phyloP scores from a whole-genome alignment of 2,113 vertebrate species.

The Microtus pennsylvanicus region DNA sequence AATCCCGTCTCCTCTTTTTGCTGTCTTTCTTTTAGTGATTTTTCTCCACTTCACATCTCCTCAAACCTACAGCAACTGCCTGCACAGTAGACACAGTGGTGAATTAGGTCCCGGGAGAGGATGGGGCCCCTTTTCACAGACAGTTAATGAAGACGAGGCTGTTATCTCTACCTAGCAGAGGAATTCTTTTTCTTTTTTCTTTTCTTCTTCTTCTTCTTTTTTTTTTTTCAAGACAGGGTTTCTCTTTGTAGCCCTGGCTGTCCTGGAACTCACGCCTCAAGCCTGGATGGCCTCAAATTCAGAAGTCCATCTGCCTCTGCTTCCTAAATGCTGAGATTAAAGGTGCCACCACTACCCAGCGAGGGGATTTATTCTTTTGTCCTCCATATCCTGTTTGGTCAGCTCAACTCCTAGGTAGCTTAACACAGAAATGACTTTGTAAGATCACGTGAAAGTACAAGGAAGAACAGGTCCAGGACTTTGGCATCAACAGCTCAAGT shows the following conservation, averaged over 20 bases:
- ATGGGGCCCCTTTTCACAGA: too few species aligned
- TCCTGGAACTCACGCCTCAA: too few species aligned
- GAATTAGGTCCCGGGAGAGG: too few species aligned
- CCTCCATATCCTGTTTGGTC: constrained; percentile 15
- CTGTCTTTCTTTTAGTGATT: background rate
- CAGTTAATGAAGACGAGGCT: too few species aligned
- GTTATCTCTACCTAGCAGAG: background rate
- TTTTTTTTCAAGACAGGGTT: background rate
- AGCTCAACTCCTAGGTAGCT: background rate
- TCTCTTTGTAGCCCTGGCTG: background rate
- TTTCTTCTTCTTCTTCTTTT: too few species aligned
- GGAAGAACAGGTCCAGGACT: background rate
- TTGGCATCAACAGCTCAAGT: background rate
- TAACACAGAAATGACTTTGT: background rate
- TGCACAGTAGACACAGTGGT: background rate
- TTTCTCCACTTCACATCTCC: background rate
- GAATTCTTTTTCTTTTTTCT: background rate
- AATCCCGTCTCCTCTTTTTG: background rate
- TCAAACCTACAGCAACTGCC: background rate
- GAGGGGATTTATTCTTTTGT: background rate
- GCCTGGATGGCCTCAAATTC: too few species aligned
- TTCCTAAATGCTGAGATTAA: too few species aligned
- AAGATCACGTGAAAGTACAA: background rate
- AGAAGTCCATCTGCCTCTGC: too few species aligned
- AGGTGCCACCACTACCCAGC: background rate